Evolutionary conservation across 2,113 vertebrate genomes (phyloP).

Genomic region (Bagarius yarrelli): DNA sequence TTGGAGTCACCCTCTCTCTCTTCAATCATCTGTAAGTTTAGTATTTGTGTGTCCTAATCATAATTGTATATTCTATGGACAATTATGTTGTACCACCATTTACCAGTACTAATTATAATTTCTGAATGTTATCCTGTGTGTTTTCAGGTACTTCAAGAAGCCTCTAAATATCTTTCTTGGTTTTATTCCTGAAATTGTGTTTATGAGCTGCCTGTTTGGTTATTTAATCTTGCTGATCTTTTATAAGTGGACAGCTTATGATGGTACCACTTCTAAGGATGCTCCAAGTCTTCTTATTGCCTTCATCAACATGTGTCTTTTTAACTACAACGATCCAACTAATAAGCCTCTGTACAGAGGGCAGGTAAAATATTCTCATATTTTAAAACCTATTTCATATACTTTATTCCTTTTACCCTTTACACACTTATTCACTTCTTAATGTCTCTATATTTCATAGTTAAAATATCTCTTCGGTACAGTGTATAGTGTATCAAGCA

Average conservation of each 20-base stretch:
- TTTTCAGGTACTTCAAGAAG: slow-evolving; percentile 92
- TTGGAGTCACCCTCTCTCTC: slow-evolving; percentile 87
- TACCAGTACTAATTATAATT: not conserved
- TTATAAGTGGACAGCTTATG: slow-evolving; percentile 92
- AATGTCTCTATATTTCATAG: not conserved
- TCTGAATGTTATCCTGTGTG: slow-evolving; percentile 9
- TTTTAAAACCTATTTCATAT: not conserved
- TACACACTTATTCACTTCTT: not conserved
- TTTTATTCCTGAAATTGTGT: slow-evolving; percentile 96
- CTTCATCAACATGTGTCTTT: slow-evolving; percentile 99
- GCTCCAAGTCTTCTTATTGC: slow-evolving; percentile 95
- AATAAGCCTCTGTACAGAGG: slow-evolving; percentile 85
- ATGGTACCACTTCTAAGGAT: slow-evolving; percentile 79
- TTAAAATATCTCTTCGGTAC: not conserved
- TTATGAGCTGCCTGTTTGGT: slow-evolving; percentile 90
- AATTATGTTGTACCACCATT: not conserved
- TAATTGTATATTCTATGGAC: not conserved
- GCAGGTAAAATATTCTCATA: slow-evolving; percentile 84
- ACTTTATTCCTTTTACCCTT: not conserved
- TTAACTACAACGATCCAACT: slow-evolving; percentile 84
- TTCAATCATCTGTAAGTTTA: slow-evolving; percentile 88
- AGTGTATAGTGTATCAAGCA: not conserved
- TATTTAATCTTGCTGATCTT: slow-evolving; percentile 93
- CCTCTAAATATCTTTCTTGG: slow-evolving; percentile 93
- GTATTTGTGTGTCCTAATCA: not conserved